A percentile compares a stretch with the other conserved stretches of the same genome.
Conservation (phyloP, 2,888 invertebrate species). For the Gari tellinella region DNA sequence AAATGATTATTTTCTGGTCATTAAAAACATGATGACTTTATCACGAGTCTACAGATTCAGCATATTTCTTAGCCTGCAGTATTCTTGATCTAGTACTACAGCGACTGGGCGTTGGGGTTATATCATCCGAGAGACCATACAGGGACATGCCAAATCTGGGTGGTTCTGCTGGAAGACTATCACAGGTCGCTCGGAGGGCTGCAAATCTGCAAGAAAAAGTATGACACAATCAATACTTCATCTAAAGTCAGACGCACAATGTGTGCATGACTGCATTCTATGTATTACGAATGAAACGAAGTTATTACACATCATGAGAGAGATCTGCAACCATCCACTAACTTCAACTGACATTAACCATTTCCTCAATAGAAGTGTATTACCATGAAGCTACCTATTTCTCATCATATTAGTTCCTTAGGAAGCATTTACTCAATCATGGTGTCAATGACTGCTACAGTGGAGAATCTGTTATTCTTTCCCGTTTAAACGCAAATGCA, state of each 20-base stretch:
- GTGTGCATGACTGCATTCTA: not conserved
- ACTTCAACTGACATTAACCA: too few relatives aligned
- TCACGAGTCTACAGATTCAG: slow-evolving; percentile 26
- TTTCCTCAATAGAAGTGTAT: too few relatives aligned
- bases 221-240: not conserved
- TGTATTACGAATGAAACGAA: not conserved
- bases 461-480: too few relatives aligned
- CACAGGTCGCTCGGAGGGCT: slow-evolving; percentile 63
- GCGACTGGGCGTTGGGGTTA: slow-evolving; percentile 27
- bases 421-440: too few relatives aligned
- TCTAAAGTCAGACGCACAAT: not conserved
- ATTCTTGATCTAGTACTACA: slow-evolving; percentile 53
- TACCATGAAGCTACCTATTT: too few relatives aligned
- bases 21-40: not conserved
- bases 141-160: slow-evolving; percentile 30
- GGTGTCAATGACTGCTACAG: too few relatives aligned
- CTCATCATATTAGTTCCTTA: too few relatives aligned
- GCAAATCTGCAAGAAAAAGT: slow-evolving; percentile 65
- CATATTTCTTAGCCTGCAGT: slow-evolving; percentile 50
- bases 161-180: slow-evolving; percentile 63
- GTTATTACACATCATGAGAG: too few relatives aligned
- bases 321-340: too few relatives aligned
- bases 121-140: slow-evolving; percentile 1
- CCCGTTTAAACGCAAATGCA: too few relatives aligned
- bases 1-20: too few relatives aligned